A percentile compares a stretch with the other conserved stretches of the same genome.
Conservation (phyloP, 1,140 invertebrate genomes). For the Euwallacea similis region DNA sequence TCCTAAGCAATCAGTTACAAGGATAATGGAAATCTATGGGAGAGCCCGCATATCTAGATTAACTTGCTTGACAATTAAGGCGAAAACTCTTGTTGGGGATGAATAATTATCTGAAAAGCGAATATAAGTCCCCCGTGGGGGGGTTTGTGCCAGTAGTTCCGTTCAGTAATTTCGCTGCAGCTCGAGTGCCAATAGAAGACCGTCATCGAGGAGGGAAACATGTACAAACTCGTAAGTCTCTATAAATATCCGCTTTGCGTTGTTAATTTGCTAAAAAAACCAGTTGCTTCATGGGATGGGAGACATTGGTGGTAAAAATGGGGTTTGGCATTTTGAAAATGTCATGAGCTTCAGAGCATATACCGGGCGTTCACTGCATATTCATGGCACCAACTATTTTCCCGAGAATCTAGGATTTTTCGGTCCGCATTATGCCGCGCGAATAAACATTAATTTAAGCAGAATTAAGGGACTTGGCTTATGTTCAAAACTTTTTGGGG, state of each 20-base stretch:
- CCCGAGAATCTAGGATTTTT: background rate
- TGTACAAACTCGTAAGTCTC: conserved; percentile 20
- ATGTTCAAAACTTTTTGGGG: no score
- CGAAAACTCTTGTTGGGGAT: conserved; percentile 9
- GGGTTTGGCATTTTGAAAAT: background rate
- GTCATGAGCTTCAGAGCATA: background rate
- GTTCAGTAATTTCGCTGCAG: background rate
- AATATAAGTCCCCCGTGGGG: background rate
- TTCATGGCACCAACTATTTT: background rate
- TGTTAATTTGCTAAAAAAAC: background rate
- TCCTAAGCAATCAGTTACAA: conserved; percentile 12
- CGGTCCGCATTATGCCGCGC: background rate
- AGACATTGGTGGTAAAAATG: background rate
- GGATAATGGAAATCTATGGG: conserved; percentile 7
- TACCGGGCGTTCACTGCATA: background rate
- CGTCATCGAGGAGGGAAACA: background rate
- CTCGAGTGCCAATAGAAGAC: conserved; percentile 4
- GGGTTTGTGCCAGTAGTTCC: background rate
- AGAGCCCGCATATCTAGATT: background rate
- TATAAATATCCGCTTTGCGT: background rate
- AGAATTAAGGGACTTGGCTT: background rate
- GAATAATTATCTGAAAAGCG: conserved; percentile 5
- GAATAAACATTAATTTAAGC: background rate
- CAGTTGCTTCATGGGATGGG: background rate
- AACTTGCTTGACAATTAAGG: conserved; percentile 5